Percentiles rank a stretch among this genome's conserved stretches.
These are phyloP conservation scores for Ptychochromis oligacanthus DNA, from an alignment of 2,113 vertebrate genomes.

Conservation along the genomic window DNA sequence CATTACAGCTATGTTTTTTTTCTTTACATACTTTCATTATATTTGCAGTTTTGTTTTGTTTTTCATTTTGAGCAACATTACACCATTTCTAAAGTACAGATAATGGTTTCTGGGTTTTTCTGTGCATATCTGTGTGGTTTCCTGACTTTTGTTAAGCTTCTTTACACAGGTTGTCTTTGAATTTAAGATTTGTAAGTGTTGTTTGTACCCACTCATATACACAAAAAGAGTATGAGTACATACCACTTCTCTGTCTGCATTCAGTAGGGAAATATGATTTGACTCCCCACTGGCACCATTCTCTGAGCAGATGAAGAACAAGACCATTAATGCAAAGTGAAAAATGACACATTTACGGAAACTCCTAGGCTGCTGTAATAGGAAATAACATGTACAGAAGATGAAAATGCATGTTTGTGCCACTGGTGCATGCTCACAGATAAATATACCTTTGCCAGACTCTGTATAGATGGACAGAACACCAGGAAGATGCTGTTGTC, in stretches of 20 bases:
- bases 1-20: too few species aligned
- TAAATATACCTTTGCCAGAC: slow-evolving; percentile 39
- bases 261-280: slow-evolving; percentile 16
- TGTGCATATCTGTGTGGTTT: neutral
- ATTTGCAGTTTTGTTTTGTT: neutral
- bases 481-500: slow-evolving; percentile 2
- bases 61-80: neutral
- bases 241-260: slow-evolving; percentile 82
- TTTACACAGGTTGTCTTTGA: neutral
- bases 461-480: neutral
- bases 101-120: neutral
- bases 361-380: too few species aligned
- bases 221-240: neutral
- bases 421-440: neutral
- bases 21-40: neutral
- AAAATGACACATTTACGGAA: neutral
- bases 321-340: neutral
- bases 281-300: slow-evolving; percentile 33
- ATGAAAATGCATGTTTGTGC: neutral
- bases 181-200: neutral
- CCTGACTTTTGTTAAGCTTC: neutral
- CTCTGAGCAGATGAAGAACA: slow-evolving; percentile 55
- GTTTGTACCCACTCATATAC: neutral
- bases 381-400: neutral
- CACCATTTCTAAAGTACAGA: neutral